Base-by-base conservation (phyloP, 1,140 invertebrate genomes). In the Prorops nasuta region DNA sequence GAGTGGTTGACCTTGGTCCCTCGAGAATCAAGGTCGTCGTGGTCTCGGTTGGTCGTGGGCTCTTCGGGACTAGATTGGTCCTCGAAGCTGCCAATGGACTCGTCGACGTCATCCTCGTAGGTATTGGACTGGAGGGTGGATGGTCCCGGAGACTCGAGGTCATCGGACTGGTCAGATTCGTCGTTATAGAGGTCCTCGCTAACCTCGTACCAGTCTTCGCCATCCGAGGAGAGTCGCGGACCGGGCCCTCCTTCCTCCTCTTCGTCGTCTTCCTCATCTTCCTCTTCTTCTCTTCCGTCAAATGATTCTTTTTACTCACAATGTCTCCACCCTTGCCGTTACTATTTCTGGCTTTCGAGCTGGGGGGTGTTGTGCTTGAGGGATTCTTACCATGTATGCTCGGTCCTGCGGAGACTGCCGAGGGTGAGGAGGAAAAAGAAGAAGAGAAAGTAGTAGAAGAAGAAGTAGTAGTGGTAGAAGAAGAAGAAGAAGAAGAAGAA, bases 251-350 rank as follows among this genome's bases (percentile, higher is more conserved):
- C 24, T 6, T 4, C 10, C 24, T 28, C 24, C 10, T 28, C 21
- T 44, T 18, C 14, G 34, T 38, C 10, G 45, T 39, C 49, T 39
- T 44, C 44, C 43, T 61, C 37, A 35, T 61, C 59, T 37, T 61
- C 54, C 17, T 60, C 52, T 60, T 61, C 46, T 60, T 56, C 31
- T 54, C 58, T 38, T 60, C 58, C 53, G 58, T 60, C 49, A 61
- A 61, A 61, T 61, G 49, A 60, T 58, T 58, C 59, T 61, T 61
- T 61, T 61, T 61, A 60, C 57, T 61, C 34, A 60, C 43, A 3
- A 20, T 44, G 22, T 36, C 32, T 14, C 37, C 45, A 36, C 10
- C 10, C 24, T 28, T 28, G 16, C 40, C 12, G 35, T 46, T 0
- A 10, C 21, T 22, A 40, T 16, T 16, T 56, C 54, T 54, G 24